A percentile compares a stretch with the other conserved stretches of the same genome.
Evolutionary conservation across 1,140 invertebrate genomes (phyloP).

Genomic region (Micrasema minimum): DNA sequence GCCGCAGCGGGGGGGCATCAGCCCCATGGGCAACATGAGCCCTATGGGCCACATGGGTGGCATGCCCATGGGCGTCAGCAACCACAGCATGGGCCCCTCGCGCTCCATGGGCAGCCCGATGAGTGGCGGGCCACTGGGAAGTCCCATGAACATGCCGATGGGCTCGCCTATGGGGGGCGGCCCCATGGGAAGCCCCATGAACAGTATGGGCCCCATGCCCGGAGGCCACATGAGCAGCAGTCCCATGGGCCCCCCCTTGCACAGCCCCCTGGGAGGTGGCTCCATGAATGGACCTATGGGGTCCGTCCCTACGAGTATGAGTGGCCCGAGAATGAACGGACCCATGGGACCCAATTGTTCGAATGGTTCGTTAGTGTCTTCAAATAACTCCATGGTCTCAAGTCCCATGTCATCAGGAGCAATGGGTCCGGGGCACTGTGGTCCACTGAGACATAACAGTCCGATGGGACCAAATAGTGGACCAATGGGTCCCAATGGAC

Average conservation of each 20-base stretch:
- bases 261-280: slow-evolving; percentile 65
- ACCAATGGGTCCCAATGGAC: slow-evolving; percentile 60
- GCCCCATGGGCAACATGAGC: slow-evolving; percentile 77
- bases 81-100: slow-evolving; percentile 66
- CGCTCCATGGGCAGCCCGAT: slow-evolving; percentile 72
- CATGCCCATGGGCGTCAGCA: slow-evolving; percentile 67
- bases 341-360: slow-evolving; percentile 66
- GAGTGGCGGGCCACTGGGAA: slow-evolving; percentile 66
- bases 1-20: slow-evolving; percentile 71
- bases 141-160: slow-evolving; percentile 79
- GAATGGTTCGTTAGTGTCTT: slow-evolving; percentile 63
- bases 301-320: slow-evolving; percentile 66
- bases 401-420: slow-evolving; percentile 64
- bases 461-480: slow-evolving; percentile 64
- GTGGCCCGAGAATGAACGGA: slow-evolving; percentile 66
- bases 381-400: slow-evolving; percentile 64
- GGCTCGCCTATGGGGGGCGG: slow-evolving; percentile 76
- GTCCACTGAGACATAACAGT: slow-evolving; percentile 66
- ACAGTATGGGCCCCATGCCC: slow-evolving; percentile 66
- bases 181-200: slow-evolving; percentile 79
- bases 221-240: slow-evolving; percentile 72
- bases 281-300: slow-evolving; percentile 68
- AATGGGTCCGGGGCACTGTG: slow-evolving; percentile 65
- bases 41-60: slow-evolving; percentile 69
- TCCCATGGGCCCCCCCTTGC: slow-evolving; percentile 71